Evolutionary conservation across 2,888 invertebrate species (phyloP).

Genomic region (Uropetala carovei): DNA sequence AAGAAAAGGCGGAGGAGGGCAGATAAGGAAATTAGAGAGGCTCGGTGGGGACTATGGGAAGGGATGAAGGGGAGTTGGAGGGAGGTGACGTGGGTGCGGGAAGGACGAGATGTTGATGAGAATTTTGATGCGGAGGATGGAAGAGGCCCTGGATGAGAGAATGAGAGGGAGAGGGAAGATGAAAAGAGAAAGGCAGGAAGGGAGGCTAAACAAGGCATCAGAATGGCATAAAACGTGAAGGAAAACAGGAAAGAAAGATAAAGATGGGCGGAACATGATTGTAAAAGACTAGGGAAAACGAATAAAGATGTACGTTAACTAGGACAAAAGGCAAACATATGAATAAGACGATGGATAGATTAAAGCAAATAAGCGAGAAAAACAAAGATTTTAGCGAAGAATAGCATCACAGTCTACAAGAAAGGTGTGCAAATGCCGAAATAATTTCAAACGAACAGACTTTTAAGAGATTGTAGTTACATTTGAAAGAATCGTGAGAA

Average conservation of each 20-base stretch:
- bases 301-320: too few species aligned
- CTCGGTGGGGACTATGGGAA: neutral
- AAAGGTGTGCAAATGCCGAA: too few species aligned
- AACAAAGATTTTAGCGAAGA: too few species aligned
- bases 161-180: neutral
- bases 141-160: neutral
- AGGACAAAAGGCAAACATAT: too few species aligned
- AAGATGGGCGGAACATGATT: neutral
- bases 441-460: too few species aligned
- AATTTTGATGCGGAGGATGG: conserved; percentile 54
- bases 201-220: neutral
- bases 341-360: too few species aligned
- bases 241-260: neutral
- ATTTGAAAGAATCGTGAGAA: too few species aligned
- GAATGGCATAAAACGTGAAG: too few species aligned
- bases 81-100: neutral
- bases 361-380: too few species aligned
- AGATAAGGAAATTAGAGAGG: conserved; percentile 41
- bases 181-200: neutral
- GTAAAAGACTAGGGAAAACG: too few species aligned
- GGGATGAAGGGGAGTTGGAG: neutral
- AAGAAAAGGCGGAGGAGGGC: neutral
- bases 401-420: too few species aligned
- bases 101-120: conserved; percentile 39
- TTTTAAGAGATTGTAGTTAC: too few species aligned